Evolutionary conservation across 2,797 vertebrate species (phyloP), one percentile per base, ranked within the genome.

Genomic region (Gila robusta): DNA sequence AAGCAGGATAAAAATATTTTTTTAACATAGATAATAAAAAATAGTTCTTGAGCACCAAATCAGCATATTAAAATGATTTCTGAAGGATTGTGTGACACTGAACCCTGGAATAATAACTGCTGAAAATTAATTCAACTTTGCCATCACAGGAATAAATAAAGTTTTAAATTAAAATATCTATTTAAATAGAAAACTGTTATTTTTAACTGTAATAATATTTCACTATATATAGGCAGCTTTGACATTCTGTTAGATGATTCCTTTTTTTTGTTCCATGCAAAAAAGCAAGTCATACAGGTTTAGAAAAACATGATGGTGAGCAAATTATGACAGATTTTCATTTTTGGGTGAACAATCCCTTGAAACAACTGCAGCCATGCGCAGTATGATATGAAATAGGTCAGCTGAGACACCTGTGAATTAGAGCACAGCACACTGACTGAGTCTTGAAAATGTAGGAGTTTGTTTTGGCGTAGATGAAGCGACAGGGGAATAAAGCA

Each of bases 391-490:
- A 59, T 64, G 49, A 84, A 71, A 83, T 37, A 87, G 81, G 82
- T 41, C 52, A 76, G 62, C 35, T 32, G 79, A 66, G 81, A 90
- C 85, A 82, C 79, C 87, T 69, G 72, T 87, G 28, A 84, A 79
- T 79, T 79, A 76, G 82, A 82, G 82, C 73, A 70, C 64, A 85
- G 77, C 69, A 84, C 71, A 81, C 59, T 56, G 78, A 59, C 70
- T 39, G 76, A 49, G 74, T 70, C 26, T 81, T 54, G 79, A 79
- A 83, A 83, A 86, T 47, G 74, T 44, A 66, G 76, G 10, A 83
- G 87, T 86, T 86, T 90, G 82, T 82, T 88, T 88, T 87, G 81
- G 47, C 81, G 80, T 83, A 44, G 9, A 14, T 35, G 44, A n/a
- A 44, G 44, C 35, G 23, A 41, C 54, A 84, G 47, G 72, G 74